Conservation (phyloP, 2,888 invertebrate genomes). For the Sipha maydis region DNA sequence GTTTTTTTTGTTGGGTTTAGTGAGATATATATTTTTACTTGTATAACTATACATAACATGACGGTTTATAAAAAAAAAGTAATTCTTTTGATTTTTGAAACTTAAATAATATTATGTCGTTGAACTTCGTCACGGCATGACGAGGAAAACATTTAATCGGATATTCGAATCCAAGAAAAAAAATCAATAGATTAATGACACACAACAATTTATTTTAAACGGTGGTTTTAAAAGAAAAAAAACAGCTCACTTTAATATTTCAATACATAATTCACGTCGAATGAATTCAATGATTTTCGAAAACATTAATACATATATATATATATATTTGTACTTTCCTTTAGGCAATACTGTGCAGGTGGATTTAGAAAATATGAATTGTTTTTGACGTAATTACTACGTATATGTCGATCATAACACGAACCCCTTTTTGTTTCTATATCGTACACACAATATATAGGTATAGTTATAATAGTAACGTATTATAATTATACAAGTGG, state of each 20-base stretch:
- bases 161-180: conserved; percentile 4
- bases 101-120: not conserved
- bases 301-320: conserved; percentile 27
- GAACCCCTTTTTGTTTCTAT: conserved; percentile 44
- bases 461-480: not conserved
- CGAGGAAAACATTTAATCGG: not conserved
- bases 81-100: not conserved
- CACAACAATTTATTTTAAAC: not conserved
- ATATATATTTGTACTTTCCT: not conserved
- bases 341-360: conserved; percentile 41
- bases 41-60: too few relatives aligned
- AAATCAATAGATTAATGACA: not conserved
- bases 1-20: too few relatives aligned
- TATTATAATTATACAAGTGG: conserved; percentile 52
- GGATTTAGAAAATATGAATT: conserved; percentile 45
- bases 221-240: not conserved
- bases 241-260: not conserved
- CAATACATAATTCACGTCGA: not conserved
- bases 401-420: conserved; percentile 53
- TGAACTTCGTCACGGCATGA: not conserved
- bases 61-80: not conserved
- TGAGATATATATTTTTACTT: too few relatives aligned
- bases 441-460: not conserved
- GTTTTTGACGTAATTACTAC: conserved; percentile 53
- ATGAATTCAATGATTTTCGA: conserved; percentile 35